phyloP scores from a whole-genome alignment of 2,888 invertebrate genomes.

The Nemapogon koenigi region DNA sequence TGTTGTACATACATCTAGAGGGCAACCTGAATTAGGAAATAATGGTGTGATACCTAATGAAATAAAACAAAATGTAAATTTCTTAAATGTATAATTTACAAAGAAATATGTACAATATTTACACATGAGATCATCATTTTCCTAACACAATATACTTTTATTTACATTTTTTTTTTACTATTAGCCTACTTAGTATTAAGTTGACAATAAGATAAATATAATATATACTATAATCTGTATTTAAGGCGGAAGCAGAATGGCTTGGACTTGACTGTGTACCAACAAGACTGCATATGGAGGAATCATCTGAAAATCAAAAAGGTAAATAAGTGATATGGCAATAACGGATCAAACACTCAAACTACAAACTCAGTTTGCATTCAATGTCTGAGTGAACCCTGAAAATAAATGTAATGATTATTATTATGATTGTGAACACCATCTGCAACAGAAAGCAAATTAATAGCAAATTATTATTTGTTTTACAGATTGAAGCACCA shows the following conservation, averaged over 20 bases:
- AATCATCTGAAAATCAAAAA: constrained; percentile 63
- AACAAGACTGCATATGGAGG: constrained; percentile 65
- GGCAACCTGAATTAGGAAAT: too few relatives aligned
- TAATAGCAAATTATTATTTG: constrained; percentile 33
- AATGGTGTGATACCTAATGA: too few relatives aligned
- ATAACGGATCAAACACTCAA: constrained; percentile 46
- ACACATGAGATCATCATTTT: too few relatives aligned
- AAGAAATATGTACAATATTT: too few relatives aligned
- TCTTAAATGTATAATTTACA: too few relatives aligned
- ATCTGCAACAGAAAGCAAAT: constrained; percentile 60
- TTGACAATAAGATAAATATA: not conserved
- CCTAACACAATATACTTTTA: too few relatives aligned
- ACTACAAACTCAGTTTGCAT: constrained; percentile 28
- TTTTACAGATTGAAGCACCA: constrained; percentile 41
- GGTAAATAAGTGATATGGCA: constrained; percentile 39
- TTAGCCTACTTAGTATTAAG: too few relatives aligned
- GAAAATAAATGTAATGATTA: constrained; percentile 32
- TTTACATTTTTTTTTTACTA: too few relatives aligned
- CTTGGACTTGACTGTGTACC: constrained; percentile 71
- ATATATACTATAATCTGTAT: not conserved
- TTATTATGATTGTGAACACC: constrained; percentile 49
- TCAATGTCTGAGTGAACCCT: constrained; percentile 42
- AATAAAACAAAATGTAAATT: too few relatives aligned
- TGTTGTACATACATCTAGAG: too few relatives aligned
- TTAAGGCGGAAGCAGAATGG: constrained; percentile 67